A percentile compares a stretch with the other conserved stretches of the same genome.
Evolutionary conservation across 2,888 invertebrate genomes (phyloP).

Genomic region (Pseudococcus viburni): DNA sequence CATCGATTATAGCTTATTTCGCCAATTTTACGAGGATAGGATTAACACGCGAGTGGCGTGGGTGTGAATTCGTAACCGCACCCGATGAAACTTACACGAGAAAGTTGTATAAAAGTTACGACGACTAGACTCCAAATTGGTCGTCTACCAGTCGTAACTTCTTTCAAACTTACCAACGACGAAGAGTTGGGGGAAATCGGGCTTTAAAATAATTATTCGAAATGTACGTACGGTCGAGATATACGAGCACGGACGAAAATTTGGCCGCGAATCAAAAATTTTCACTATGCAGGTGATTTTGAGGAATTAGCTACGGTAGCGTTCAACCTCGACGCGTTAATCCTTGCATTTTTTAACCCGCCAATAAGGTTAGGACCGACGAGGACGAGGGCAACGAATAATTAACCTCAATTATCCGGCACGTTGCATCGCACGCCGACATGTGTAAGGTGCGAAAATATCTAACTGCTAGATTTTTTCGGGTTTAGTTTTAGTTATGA

Average conservation of each 20-base stretch:
- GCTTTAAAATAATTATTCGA: conserved; percentile 27
- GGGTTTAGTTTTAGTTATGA: neutral
- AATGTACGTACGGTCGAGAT: neutral
- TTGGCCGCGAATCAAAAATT: neutral
- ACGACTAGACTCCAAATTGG: neutral
- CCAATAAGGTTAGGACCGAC: neutral
- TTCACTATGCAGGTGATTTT: conserved; percentile 28
- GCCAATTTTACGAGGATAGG: neutral
- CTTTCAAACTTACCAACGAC: neutral
- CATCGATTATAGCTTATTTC: neutral
- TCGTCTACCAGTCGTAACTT: neutral
- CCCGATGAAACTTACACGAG: neutral
- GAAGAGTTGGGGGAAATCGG: neutral
- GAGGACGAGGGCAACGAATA: conserved; percentile 26
- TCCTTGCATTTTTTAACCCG: conserved; percentile 37
- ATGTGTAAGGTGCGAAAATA: neutral
- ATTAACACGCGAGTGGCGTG: neutral
- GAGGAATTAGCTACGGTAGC: neutral
- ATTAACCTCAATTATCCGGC: conserved; percentile 35
- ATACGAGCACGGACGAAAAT: conserved; percentile 6
- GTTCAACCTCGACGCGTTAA: conserved; percentile 42
- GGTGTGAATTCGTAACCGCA: neutral
- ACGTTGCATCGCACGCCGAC: conserved; percentile 10
- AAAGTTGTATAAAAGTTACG: neutral
- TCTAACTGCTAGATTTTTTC: neutral